Percentiles rank a stretch among this genome's conserved stretches.
phyloP scores from a whole-genome alignment of 1,140 invertebrate genomes.

The Drosophila rhopaloa region DNA sequence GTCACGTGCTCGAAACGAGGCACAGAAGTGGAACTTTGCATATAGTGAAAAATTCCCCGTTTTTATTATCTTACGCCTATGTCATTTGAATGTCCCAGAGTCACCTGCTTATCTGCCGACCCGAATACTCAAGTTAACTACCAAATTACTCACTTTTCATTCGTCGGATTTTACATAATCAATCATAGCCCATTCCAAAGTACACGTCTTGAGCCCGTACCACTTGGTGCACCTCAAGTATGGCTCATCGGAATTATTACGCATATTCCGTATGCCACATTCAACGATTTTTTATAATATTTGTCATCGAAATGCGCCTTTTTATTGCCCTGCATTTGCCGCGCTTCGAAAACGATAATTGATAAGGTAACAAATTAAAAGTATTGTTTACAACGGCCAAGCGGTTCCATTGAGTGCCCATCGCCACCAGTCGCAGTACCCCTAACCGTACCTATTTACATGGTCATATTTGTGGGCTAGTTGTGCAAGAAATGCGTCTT shows the following conservation, averaged over 20 bases:
- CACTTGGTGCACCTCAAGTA: conserved; percentile 31
- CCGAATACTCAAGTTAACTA: background rate
- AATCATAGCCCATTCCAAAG: conserved; percentile 22
- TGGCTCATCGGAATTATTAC: conserved; percentile 46
- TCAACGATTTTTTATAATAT: conserved; percentile 11
- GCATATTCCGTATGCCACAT: conserved; percentile 30
- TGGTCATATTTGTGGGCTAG: conserved; percentile 24
- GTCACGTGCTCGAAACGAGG: conserved; percentile 29
- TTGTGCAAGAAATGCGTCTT: conserved; percentile 78
- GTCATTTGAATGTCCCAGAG: conserved; percentile 5
- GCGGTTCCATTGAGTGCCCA: conserved; percentile 50
- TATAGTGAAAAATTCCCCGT: background rate
- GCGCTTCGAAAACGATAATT: conserved; percentile 34
- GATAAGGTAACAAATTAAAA: conserved; percentile 70
- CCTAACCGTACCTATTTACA: conserved; percentile 27
- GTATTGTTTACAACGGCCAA: conserved; percentile 60
- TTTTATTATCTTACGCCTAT: background rate
- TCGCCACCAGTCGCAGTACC: conserved; percentile 31
- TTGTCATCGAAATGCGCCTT: conserved; percentile 36
- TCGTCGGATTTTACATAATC: conserved; percentile 47
- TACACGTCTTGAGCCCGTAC: background rate
- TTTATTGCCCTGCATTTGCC: conserved; percentile 27
- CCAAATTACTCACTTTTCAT: conserved; percentile 40
- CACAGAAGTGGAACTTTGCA: background rate
- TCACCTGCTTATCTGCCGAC: conserved; percentile 22